phyloP scores from a whole-genome alignment of 2,888 invertebrate genomes.

The Melipona bicolor region DNA sequence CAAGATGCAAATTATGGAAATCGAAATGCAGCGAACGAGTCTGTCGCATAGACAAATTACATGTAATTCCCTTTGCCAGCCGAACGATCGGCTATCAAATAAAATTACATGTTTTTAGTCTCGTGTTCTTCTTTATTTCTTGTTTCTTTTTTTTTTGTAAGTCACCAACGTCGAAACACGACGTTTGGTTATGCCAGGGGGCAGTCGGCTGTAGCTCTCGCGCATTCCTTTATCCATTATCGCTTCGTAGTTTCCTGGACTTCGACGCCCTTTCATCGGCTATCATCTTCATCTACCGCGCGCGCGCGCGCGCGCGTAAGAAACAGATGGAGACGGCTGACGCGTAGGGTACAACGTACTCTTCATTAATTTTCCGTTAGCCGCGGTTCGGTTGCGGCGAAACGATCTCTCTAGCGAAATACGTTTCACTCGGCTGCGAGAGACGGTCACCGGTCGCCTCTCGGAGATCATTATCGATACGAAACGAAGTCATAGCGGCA shows the following conservation, averaged over 20 bases:
- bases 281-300: constrained; percentile 54
- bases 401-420: constrained; percentile 49
- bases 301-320: constrained; percentile 15
- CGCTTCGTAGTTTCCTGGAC: constrained; percentile 25
- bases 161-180: neutral
- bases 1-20: neutral
- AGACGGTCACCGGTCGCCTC: constrained; percentile 79
- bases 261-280: constrained; percentile 47
- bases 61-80: no score
- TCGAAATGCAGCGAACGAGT: neutral
- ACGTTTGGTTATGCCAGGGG: neutral
- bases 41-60: neutral
- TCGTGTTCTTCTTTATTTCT: no score
- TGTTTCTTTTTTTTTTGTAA: neutral
- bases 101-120: neutral
- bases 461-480: constrained; percentile 82
- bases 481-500: constrained; percentile 73
- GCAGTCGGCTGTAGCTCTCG: neutral
- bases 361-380: constrained; percentile 66
- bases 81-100: neutral
- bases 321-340: constrained; percentile 58
- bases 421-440: constrained; percentile 51
- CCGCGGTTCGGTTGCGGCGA: constrained; percentile 51
- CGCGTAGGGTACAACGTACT: constrained; percentile 48
- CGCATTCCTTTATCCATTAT: constrained; percentile 34